Base-by-base conservation (phyloP, 1,140 invertebrate species). In the Trichoplusia ni region DNA sequence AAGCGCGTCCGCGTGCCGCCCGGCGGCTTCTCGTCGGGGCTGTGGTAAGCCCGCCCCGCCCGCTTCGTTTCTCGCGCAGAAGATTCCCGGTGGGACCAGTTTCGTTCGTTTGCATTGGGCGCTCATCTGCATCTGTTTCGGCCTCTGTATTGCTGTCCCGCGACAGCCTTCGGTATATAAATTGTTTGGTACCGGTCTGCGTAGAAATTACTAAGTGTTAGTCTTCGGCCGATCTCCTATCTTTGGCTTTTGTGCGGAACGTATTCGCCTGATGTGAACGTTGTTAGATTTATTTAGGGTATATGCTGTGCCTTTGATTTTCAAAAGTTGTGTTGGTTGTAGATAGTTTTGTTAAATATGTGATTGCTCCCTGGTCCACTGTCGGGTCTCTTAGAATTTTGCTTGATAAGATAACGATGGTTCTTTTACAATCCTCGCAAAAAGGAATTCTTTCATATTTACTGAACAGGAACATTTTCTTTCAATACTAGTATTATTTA, bases 21-120 rank as follows among this genome's bases (percentile, higher is more conserved):
- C 2, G 92, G 92, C 37, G 92, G 92, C 2, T 93, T 91, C 73
- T 92, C 92, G 2, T 92, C 91, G 0, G 92, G 92, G 3, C 85
- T 93, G 13, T 93, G 92, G 92, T 93, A 91, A 91, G 49, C 19
- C 35, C 60, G 35, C 42, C 19, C 42, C 25, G 8, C 19, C 18
- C 21, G 61, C 49, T 64, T 64, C 42, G 49, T 44, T 58, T 58
- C 38, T 58, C 54, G 25, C 40, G 38, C 23, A 51, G 31, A 35
- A 56, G 58, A 61, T 19, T 29, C 60, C 49, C 44, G 59, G 23
- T 44, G 51, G 80, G 80, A 83, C 82, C 81, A 71, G 68, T 64
- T 56, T 31, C 21, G 37, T 33, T 64, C 58, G 53, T 61, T 67
- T 42, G 37, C 42, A 47, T 60, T 60, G 40, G 40, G 25, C 40